Conservation (phyloP, 2,113 vertebrate genomes). For the Leptosomus discolor region DNA sequence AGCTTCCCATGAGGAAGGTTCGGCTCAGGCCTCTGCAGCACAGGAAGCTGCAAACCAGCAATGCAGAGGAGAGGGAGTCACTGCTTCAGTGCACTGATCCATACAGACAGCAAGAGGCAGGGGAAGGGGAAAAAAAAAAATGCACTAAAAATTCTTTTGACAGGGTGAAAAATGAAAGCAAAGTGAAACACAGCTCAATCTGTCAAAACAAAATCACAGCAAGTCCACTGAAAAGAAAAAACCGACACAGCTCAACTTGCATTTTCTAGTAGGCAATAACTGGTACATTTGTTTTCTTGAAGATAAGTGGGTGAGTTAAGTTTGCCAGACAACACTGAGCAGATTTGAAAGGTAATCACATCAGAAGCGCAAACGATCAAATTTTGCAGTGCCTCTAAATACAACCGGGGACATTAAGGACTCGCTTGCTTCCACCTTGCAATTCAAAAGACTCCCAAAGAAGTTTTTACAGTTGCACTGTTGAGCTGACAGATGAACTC, state of each 20-base stretch:
- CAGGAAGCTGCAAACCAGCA: neutral
- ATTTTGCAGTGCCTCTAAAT: neutral
- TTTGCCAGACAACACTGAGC: neutral
- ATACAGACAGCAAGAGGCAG: neutral
- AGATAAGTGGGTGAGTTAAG: neutral
- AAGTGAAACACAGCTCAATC: slow-evolving; percentile 53
- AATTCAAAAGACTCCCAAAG: neutral
- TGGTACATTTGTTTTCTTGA: neutral
- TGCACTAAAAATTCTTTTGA: slow-evolving; percentile 37
- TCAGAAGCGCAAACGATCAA: neutral
- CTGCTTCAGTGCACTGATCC: neutral
- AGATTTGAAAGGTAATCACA: slow-evolving; percentile 8
- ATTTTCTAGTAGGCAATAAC: neutral
- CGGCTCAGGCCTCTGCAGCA: neutral
- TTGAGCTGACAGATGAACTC: neutral
- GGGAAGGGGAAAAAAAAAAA: neutral
- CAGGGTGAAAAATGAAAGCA: slow-evolving; percentile 64
- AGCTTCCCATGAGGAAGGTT: neutral
- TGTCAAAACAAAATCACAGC: slow-evolving; percentile 60
- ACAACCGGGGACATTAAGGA: neutral
- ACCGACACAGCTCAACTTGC: neutral
- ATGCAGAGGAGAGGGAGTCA: neutral
- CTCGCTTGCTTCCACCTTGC: neutral
- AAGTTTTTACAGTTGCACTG: neutral
- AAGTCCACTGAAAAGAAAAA: neutral